A percentile compares a stretch with the other conserved stretches of the same genome.
These are phyloP conservation scores for Camponotus floridanus DNA, from an alignment of 1,140 invertebrate species.

Conservation along the genomic window DNA sequence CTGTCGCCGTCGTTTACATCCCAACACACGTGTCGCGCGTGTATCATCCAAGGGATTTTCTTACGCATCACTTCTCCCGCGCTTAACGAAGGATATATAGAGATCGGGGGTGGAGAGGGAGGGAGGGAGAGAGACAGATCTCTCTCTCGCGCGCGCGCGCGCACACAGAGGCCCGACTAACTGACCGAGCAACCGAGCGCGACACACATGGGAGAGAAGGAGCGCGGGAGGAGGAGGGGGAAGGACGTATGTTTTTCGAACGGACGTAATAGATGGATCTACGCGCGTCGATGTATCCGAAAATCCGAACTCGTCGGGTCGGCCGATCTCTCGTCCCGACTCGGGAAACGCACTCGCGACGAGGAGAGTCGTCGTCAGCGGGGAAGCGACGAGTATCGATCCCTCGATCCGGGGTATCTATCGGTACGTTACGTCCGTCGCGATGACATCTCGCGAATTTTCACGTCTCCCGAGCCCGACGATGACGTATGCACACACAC, in stretches of 20 bases:
- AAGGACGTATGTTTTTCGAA: conserved; percentile 81
- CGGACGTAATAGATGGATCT: conserved; percentile 76
- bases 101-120: not conserved
- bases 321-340: too few species aligned
- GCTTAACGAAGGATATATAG: conserved; percentile 17
- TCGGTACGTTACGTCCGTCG: not conserved
- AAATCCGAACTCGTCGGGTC: conserved; percentile 53
- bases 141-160: not conserved
- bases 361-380: not conserved
- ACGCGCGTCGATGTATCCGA: conserved; percentile 73
- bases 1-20: conserved; percentile 2
- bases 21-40: conserved; percentile 68
- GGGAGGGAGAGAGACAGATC: not conserved
- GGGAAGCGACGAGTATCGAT: not conserved
- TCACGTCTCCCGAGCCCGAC: not conserved
- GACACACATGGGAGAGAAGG: not conserved
- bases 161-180: not conserved
- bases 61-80: conserved; percentile 73
- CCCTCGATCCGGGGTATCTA: not conserved
- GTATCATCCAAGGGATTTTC: conserved; percentile 67
- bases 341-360: not conserved
- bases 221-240: conserved; percentile 37
- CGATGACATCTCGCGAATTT: not conserved
- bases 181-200: conserved; percentile 12
- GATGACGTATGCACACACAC: not conserved